phyloP scores from a whole-genome alignment of 1,140 invertebrate genomes.

The Colletes gigas region DNA sequence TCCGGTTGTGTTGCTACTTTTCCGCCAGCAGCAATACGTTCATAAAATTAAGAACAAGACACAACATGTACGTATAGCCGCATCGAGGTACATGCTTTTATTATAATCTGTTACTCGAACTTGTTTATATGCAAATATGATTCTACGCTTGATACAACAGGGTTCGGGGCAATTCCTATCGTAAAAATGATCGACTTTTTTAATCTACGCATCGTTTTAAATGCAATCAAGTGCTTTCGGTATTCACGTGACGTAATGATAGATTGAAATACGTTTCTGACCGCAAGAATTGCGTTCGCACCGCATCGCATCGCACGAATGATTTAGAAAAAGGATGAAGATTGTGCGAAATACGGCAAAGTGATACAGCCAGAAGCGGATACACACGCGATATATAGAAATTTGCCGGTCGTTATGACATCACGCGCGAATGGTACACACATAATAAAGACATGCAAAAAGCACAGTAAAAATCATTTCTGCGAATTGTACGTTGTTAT shows the following conservation, averaged over 20 bases:
- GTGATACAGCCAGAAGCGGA: conserved; percentile 17
- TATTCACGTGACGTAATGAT: background rate
- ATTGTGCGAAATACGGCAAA: background rate
- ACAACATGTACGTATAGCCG: background rate
- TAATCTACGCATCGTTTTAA: conserved; percentile 8
- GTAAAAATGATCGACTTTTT: conserved; percentile 21
- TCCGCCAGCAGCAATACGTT: background rate
- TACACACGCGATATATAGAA: conserved; percentile 1
- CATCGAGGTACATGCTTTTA: conserved; percentile 19
- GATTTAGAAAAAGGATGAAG: background rate
- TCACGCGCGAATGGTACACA: conserved; percentile 11
- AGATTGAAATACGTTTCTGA: background rate
- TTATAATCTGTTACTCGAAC: background rate
- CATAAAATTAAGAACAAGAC: background rate
- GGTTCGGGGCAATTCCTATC: background rate
- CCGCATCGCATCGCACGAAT: background rate
- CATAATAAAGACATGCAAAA: conserved; percentile 16
- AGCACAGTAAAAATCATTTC: conserved; percentile 6
- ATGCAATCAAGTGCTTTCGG: background rate
- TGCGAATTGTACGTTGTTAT: background rate
- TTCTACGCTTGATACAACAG: conserved; percentile 30
- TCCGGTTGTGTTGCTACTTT: conserved; percentile 10
- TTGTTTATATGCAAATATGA: conserved; percentile 25
- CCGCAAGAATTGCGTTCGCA: too few species aligned
- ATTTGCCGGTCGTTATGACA: conserved; percentile 43